A percentile compares a stretch with the other conserved stretches of the same genome.
Conservation (phyloP, 1,140 invertebrate genomes). For the Ganaspis sp. region DNA sequence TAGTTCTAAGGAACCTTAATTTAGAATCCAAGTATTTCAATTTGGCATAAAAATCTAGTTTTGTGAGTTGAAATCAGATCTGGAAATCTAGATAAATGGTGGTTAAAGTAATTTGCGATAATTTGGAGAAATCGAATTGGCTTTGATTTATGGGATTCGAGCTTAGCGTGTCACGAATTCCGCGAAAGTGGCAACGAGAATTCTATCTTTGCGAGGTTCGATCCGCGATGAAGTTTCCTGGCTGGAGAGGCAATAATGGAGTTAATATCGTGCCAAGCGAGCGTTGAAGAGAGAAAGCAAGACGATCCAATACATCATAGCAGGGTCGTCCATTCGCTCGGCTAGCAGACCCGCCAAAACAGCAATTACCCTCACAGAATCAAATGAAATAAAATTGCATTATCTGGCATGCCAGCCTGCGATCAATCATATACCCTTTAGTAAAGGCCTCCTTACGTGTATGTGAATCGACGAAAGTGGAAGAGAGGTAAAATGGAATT, state of each 20-base stretch:
- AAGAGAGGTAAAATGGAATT: conserved; percentile 8
- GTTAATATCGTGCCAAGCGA: conserved; percentile 57
- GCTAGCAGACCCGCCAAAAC: conserved; percentile 70
- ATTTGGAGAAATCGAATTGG: neutral
- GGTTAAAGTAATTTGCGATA: neutral
- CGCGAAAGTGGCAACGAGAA: conserved; percentile 9
- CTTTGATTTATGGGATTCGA: conserved; percentile 30
- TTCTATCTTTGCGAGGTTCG: neutral
- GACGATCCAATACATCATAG: conserved; percentile 73
- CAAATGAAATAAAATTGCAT: conserved; percentile 77
- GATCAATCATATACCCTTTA: conserved; percentile 75
- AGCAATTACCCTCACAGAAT: conserved; percentile 75
- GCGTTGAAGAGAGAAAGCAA: conserved; percentile 56
- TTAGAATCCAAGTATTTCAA: too few species aligned
- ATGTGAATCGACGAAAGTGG: conserved; percentile 2
- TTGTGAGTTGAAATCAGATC: too few species aligned
- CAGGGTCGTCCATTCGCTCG: conserved; percentile 60
- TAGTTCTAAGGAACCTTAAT: too few species aligned
- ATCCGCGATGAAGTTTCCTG: conserved; percentile 23
- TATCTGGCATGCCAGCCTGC: conserved; percentile 73
- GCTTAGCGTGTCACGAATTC: conserved; percentile 16
- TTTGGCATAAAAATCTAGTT: too few species aligned
- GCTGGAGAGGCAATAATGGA: conserved; percentile 51
- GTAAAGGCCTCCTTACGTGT: conserved; percentile 37
- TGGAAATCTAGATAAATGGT: too few species aligned